A percentile compares a stretch with the other conserved stretches of the same genome.
These are phyloP conservation scores for Cydia splendana DNA, from an alignment of 1,140 invertebrate species.

Conservation along the genomic window DNA sequence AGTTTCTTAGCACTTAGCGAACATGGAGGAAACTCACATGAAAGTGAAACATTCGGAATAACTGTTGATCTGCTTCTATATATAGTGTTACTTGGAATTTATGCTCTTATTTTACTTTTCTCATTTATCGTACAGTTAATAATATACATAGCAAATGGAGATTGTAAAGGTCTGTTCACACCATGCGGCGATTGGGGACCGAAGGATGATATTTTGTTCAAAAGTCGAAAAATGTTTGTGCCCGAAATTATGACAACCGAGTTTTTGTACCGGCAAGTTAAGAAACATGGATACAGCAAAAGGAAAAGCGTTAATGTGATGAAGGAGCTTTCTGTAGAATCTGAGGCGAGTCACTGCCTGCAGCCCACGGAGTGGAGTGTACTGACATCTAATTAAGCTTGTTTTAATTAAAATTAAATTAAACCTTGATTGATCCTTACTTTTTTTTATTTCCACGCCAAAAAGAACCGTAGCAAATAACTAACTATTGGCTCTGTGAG, in stretches of 20 bases:
- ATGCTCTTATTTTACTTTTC: constrained; percentile 51
- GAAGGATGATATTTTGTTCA: constrained; percentile 54
- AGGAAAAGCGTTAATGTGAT: constrained; percentile 37
- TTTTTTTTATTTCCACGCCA: too few species aligned
- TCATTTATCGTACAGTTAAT: constrained; percentile 50
- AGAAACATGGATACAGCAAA: constrained; percentile 53
- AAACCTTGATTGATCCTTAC: too few species aligned
- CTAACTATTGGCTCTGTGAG: too few species aligned
- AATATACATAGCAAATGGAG: constrained; percentile 40
- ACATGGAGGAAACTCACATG: constrained; percentile 44
- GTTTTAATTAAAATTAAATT: not conserved
- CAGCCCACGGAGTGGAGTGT: constrained; percentile 56
- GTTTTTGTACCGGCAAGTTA: constrained; percentile 71
- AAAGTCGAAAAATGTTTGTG: constrained; percentile 71
- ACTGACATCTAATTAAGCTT: constrained; percentile 42
- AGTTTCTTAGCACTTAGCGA: constrained; percentile 38
- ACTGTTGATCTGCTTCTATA: constrained; percentile 47
- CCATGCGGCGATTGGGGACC: constrained; percentile 62
- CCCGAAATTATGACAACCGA: constrained; percentile 74
- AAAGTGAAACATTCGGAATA: constrained; percentile 43
- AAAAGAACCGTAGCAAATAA: too few species aligned
- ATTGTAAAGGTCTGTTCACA: constrained; percentile 44
- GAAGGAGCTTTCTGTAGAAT: constrained; percentile 2
- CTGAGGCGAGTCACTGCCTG: constrained; percentile 29
- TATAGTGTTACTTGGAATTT: constrained; percentile 50